Base-by-base conservation (phyloP, 2,888 invertebrate species). In the Drosophila neoperkinsi region DNA sequence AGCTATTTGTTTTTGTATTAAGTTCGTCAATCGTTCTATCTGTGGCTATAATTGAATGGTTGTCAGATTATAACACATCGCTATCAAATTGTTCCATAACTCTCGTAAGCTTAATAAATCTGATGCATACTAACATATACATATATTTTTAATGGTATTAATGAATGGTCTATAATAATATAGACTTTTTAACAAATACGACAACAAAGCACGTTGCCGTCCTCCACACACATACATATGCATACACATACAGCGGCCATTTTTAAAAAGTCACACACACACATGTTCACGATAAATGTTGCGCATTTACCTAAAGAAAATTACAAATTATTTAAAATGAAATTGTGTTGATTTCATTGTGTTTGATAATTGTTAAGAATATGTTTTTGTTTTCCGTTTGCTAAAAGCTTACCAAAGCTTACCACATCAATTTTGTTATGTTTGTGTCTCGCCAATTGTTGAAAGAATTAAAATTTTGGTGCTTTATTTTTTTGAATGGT, bases 321-420 rank as follows among this genome's bases (percentile, higher is more conserved):
- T 38, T 66, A 7, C 10, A 43, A 71, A 57, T 46, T 38, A 36
- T 18, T 7, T 28, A 34, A n/a, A 51, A 62, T 58, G 46, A 68
- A 67, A 55, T 50, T 52, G 41, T 16, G 16, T 21, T 64, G 31
- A 56, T 70, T 56, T 46, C 28, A 49, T 63, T 71, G 41, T 41
- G 46, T 30, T 56, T 60, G 41, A 49, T 68, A 72, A 78, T 71
- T 11, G 34, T 10, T 11, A 10, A 25, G 11, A 25, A 56, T 31
- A 31, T 28, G 3, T 11, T 33, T 10, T 25, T 25, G 10, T 52
- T 18, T 56, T 55, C 30, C 21, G 4, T 80, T 68, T 50, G 38
- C 51, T 33, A 75, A 84, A 87, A 87, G 80, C 90, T 90, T 87
- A 87, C 87, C 90, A 89, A 90, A 71, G 71, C 18, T 30, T 30